Base-by-base conservation (phyloP, 2,113 vertebrate genomes). In the Bufo gargarizans region DNA sequence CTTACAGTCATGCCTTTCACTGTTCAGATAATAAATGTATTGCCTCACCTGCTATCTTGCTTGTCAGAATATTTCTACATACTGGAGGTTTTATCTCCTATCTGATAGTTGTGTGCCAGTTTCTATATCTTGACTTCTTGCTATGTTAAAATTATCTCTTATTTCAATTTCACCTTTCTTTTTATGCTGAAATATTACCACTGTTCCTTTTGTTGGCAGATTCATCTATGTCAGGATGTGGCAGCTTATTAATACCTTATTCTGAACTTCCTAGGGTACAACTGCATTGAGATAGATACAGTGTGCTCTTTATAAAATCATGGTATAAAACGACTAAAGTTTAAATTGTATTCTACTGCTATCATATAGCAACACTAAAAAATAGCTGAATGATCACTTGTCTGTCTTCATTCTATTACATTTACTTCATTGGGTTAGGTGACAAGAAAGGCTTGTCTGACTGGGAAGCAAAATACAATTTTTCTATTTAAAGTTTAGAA, bases 121-220 rank as follows among this genome's bases (percentile, higher is more conserved):
- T 89, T 90, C 90, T 91, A 88, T 71, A 91, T 82, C 72, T 84
- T 90, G 45, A 59, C 19, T 89, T 92, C 72, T 85, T 74, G 84
- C 49, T 33, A 84, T 78, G 81, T 77, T 89, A 86, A 89, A 91
- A 89, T 3, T 76, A 88, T 77, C 81, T 85, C 59, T n/a, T 59
- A 59, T 58, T 59, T 81, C 78, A 81, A 59, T 85, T 84, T 84
- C 72, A 78, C 22, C 76, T 69, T 69, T 78, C 74, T 45, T 4
- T 72, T 45, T 17, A 55, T 67, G 14, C 4, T 88, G 77, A 88
- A 89, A 84, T 6, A 61, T 63, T 78, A 79, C 13, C 58, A 78
- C 58, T 63, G 56, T 86, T 33, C 49, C 13, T 50, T 78, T 86
- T 86, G 76, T 86, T 50, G 77, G 74, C 58, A 61, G 74, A 86